A percentile compares a stretch with the other conserved stretches of the same genome.
These are phyloP conservation scores for Pipistrellus pygmaeus DNA, from an alignment of 2,797 vertebrate species.

Conservation along the genomic window DNA sequence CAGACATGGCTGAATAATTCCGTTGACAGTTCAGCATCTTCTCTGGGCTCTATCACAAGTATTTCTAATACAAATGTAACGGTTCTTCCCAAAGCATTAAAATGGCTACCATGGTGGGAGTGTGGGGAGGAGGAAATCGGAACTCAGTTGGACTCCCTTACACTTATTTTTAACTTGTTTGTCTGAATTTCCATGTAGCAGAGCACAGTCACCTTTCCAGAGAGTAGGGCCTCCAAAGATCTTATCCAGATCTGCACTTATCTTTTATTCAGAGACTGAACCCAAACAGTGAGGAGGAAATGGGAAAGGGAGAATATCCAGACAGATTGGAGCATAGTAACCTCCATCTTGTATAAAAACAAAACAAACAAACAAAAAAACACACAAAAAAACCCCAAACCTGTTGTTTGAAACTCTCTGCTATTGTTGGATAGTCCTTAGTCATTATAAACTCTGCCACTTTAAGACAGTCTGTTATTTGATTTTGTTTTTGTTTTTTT, in stretches of 20 bases:
- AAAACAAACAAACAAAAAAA: too few species aligned
- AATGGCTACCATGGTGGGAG: background rate
- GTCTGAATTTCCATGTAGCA: background rate
- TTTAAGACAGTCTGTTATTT: too few species aligned
- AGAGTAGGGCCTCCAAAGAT: background rate
- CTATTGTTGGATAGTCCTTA: too few species aligned
- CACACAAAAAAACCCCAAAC: too few species aligned
- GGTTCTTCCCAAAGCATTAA: background rate
- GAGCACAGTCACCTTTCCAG: background rate
- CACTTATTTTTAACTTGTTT: background rate
- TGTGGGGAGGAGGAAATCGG: background rate
- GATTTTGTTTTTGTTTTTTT: too few species aligned
- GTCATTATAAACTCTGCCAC: too few species aligned
- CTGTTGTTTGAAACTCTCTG: too few species aligned
- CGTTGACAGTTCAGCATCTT: background rate
- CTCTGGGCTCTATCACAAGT: background rate
- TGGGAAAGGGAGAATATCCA: background rate
- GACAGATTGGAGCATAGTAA: too few species aligned
- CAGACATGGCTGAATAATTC: background rate
- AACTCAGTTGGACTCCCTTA: background rate
- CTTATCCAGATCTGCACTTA: background rate
- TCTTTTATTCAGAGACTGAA: background rate
- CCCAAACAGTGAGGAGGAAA: background rate
- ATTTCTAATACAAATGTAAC: background rate
- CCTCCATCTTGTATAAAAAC: too few species aligned